Base-by-base conservation (phyloP, 2,797 vertebrate genomes). In the Microctenopoma lineatum region DNA sequence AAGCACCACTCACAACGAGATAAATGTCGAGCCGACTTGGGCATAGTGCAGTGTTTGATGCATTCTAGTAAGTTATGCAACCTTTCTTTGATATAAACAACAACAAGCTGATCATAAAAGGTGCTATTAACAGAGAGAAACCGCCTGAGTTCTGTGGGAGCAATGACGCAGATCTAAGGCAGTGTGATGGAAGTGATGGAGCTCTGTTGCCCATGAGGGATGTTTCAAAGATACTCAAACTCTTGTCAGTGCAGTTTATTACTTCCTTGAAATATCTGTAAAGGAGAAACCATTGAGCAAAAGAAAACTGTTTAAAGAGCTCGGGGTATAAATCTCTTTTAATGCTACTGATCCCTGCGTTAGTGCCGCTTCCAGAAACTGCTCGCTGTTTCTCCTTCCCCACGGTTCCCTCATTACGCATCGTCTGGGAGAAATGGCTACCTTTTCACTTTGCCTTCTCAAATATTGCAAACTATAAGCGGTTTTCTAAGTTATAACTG, bases 321-420 rank as follows among this genome's bases (percentile, higher is more conserved):
- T 61, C 41, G 46, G 84, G 79, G 88, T 90, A 90, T 93, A 93
- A 95, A 94, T 94, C 92, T 93, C 78, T 92, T 93, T 92, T 93
- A 94, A 94, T 91, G 90, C 87, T 34, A 66, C 87, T 88, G 90
- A 91, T 89, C 83, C 84, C 75, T 57, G 86, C 51, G 79, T 92
- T 90, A 92, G 86, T 79, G 81, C 79, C 66, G 79, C 88, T 88
- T 91, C 77, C 85, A 91, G 84, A 87, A 87, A 83, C 68, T 76
- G 25, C 89, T 88, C 51, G 59, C 83, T 67, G 80, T 72, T 86
- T 75, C 82, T 88, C 66, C 83, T 85, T 84, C 81, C 87, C 85
- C 75, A 85, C 66, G 59, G 84, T 89, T 81, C 79, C 73, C 85
- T 92, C 87, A 90, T 93, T 91, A 90, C 80, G 64, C 83, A 75